Base-by-base conservation (phyloP, 2,888 invertebrate genomes). In the Papilio protenor region DNA sequence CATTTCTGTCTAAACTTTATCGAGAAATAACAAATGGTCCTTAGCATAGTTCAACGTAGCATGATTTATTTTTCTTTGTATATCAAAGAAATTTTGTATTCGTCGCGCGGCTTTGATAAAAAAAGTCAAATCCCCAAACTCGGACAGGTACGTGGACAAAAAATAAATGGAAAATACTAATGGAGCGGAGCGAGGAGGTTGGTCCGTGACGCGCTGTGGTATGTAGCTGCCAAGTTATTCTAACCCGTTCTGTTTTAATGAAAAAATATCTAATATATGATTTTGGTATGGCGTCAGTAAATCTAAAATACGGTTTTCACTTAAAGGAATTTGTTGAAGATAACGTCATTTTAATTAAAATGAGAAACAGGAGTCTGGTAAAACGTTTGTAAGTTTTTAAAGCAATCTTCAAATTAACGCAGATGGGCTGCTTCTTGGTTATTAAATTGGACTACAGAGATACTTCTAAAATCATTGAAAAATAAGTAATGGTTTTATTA, bases 161-260 rank as follows among this genome's bases (percentile, higher is more conserved):
- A 94, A 94, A 94, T 94, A 94, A 94, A 94, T 94, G 93, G 93
- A 93, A 94, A 92, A 94, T 92, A 93, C 94, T 94, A 94, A 94
- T 94, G 94, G 94, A 93, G 92, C 93, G 90, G 86, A 88, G 88
- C 91, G 87, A 88, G 88, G 92, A 91, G 91, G 92, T 91, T 90
- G 90, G 88, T 87, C 87, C 85, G 85, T 74, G 86, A 64, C 71
- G 92, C 89, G 70, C 40, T 84, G 85, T 82, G 89, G 92, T 93
- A 91, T 86, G 91, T 88, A 86, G 81, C 81, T 81, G 87, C 71
- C 59, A 74, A 72, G 64, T 33, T 74, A 57, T 21, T 21, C 12
- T 57, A 57, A 57, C 57, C 57, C 57, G 57, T 57, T 57, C 57
- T 57, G 21, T 10, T 12, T 57, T 11, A 23, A 57, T n/a, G 8